Evolutionary conservation across 1,140 invertebrate species (phyloP).

Genomic region (Lasioglossum baleicum): DNA sequence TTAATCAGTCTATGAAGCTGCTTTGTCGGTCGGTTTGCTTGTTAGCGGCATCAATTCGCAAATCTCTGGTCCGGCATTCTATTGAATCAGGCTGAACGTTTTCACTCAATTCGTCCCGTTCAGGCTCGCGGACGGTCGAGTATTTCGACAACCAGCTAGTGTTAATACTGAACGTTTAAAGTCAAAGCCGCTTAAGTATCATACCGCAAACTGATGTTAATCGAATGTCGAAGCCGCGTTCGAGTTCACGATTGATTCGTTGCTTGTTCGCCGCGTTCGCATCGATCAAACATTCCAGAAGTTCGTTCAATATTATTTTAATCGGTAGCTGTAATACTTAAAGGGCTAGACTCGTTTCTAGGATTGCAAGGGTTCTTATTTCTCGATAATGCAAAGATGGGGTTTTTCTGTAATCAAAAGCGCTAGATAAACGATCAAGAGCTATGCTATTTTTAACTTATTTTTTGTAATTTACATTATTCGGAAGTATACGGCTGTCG

Average conservation of each 20-base stretch:
- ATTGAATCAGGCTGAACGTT: conserved; percentile 14
- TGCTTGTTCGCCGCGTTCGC: not conserved
- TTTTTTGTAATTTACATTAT: too few species aligned
- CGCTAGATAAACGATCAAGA: too few species aligned
- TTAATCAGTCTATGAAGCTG: conserved; percentile 77
- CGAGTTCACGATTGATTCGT: not conserved
- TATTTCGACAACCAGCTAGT: not conserved
- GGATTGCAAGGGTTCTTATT: too few species aligned
- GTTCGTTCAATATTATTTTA: too few species aligned
- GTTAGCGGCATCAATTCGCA: conserved; percentile 39
- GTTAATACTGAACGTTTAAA: conserved; percentile 31
- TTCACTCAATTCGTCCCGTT: conserved; percentile 10
- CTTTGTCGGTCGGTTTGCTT: conserved; percentile 53
- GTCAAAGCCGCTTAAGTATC: conserved; percentile 3
- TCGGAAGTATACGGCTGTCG: too few species aligned
- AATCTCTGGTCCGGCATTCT: conserved; percentile 49
- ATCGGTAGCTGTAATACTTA: too few species aligned
- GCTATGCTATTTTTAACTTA: too few species aligned
- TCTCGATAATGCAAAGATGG: too few species aligned
- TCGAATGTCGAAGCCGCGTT: not conserved
- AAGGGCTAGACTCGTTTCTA: too few species aligned
- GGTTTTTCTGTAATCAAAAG: too few species aligned
- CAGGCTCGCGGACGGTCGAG: not conserved
- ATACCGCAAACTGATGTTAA: not conserved
- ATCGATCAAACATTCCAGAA: not conserved